These are phyloP conservation scores for Carassius carassius DNA, from an alignment of 2,113 vertebrate genomes.

Conservation along the genomic window DNA sequence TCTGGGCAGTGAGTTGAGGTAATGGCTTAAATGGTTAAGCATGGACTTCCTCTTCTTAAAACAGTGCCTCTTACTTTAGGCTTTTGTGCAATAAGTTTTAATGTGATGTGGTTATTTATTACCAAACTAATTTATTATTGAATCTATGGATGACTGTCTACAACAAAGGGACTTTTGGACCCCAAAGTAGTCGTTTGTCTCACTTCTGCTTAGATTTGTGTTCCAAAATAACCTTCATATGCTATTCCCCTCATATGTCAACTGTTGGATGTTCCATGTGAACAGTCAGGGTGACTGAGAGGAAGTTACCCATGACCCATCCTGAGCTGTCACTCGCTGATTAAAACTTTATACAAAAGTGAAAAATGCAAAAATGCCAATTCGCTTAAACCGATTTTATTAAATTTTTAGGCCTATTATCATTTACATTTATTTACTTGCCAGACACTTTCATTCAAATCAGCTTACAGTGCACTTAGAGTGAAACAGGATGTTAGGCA, in stretches of 20 bases:
- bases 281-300: not conserved
- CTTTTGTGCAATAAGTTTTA: not conserved
- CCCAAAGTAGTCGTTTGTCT: not conserved
- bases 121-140: not conserved
- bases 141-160: not conserved
- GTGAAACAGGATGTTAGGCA: not conserved
- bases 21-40: not conserved
- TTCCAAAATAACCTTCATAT: not conserved
- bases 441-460: not conserved
- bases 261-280: not conserved
- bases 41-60: constrained; percentile 25
- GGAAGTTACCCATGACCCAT: not conserved
- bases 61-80: not conserved
- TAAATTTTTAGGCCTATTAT: not conserved
- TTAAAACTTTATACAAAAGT: not conserved
- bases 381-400: not conserved
- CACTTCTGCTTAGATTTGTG: not conserved
- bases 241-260: not conserved
- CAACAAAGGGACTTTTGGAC: not conserved
- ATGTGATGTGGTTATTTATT: not conserved
- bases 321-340: not conserved
- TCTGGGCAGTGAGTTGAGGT: not conserved
- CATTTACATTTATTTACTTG: not conserved
- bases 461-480: not conserved
- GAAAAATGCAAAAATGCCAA: not conserved